Evolutionary conservation across 1,140 invertebrate genomes (phyloP).

Genomic region (Ridgeia piscesae): DNA sequence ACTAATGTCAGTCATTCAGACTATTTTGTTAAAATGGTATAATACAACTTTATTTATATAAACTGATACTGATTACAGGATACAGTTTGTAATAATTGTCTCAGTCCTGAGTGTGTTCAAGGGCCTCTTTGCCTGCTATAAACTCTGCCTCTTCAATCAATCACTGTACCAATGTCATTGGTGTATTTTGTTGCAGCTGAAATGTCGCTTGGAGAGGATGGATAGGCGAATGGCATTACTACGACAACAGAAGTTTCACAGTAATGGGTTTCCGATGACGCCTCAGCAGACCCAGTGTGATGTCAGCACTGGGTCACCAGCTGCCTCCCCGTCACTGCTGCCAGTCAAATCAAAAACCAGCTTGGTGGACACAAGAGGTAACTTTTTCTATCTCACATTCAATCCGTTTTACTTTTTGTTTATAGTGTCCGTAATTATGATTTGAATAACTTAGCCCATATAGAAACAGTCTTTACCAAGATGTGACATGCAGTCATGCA

Average conservation of each 20-base stretch:
- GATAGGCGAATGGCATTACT: conserved; percentile 52
- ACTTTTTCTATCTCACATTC: background rate
- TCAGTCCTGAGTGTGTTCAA: too few species aligned
- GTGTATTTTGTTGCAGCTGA: conserved; percentile 43
- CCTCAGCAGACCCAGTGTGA: background rate
- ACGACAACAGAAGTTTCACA: conserved; percentile 37
- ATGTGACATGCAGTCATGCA: too few species aligned
- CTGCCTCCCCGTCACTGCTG: background rate
- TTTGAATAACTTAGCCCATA: too few species aligned
- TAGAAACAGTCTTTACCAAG: too few species aligned
- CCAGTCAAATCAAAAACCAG: background rate
- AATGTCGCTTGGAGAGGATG: conserved; percentile 55
- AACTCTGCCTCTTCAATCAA: background rate
- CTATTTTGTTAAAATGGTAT: too few species aligned
- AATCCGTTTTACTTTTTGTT: background rate
- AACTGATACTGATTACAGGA: too few species aligned
- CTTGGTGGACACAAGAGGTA: background rate
- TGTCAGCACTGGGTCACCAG: background rate
- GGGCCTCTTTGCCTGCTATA: background rate
- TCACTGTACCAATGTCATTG: background rate
- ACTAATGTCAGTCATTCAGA: too few species aligned
- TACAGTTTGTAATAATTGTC: too few species aligned
- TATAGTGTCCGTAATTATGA: too few species aligned
- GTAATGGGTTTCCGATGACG: conserved; percentile 17
- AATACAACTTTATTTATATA: too few species aligned